Base-by-base conservation (phyloP, 1,140 invertebrate species). In the Drosophila sturtevanti region DNA sequence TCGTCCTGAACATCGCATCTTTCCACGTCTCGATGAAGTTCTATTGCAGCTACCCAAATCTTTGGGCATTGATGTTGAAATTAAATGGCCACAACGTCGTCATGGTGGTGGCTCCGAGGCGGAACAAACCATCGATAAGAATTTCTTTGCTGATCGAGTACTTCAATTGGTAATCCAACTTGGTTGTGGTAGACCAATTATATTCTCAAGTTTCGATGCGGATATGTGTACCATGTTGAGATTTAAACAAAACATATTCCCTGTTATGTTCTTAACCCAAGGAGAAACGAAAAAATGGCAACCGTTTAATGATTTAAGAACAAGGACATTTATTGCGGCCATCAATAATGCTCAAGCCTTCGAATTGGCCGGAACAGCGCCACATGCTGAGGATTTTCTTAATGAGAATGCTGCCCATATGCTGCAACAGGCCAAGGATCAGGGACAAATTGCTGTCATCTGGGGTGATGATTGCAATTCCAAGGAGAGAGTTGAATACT, bases 401-500 rank as follows among this genome's bases (percentile, higher is more conserved):
- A 92, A 96, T 54, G 96, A 98, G 92, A 75, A 79, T 6, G 86
- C 67, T 0, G 94, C 95, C 1, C 93, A 94, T 1, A 94, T 97
- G 93, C 95, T 98, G 1, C 94, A 95, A 61, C 89, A 95, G 37
- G 96, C 96, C 0, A 95, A 95, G 66, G 94, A 95, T 68, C 93
- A 95, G 27, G 96, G 96, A 11, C 94, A 98, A 24, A 95, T 98
- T 1, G 95, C 98, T 34, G 98, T 99, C 90, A 97, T 97, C 89
- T 99, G 98, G 98, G 98, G 98, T 0, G 97, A 99, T 84, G 97
- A 98, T 87, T 98, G 97, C 82, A 98, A 98, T 78, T 95, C 97
- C 89, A 95, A 94, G 64, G 94, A 95, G 34, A 96, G 96, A 0
- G 97, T 98, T 48, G 95, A 95, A 73, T 95, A 95, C 80, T 94